A percentile compares a stretch with the other conserved stretches of the same genome.
These are phyloP conservation scores for Ischnura elegans DNA, from an alignment of 2,888 invertebrate genomes.

Conservation along the genomic window DNA sequence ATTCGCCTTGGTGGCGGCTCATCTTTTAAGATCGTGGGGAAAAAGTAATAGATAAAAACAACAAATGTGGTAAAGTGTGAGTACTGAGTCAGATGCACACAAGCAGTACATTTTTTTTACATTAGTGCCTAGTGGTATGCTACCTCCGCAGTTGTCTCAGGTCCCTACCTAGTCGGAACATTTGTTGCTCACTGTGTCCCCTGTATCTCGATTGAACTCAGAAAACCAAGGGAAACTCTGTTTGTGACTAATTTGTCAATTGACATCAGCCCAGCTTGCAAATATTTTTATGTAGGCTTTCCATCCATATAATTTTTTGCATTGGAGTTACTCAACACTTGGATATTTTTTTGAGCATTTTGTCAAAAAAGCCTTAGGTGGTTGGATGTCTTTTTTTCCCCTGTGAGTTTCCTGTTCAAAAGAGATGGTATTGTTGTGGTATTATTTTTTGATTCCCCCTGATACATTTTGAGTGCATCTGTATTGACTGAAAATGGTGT, in stretches of 20 bases:
- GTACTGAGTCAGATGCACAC: slow-evolving; percentile 57
- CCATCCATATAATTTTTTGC: not conserved
- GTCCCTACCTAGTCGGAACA: slow-evolving; percentile 30
- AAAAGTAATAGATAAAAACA: slow-evolving; percentile 47
- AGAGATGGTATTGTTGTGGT: slow-evolving; percentile 18
- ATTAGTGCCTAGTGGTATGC: slow-evolving; percentile 59
- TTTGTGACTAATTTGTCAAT: not conserved
- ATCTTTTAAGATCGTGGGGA: slow-evolving; percentile 69
- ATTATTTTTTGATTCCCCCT: slow-evolving; percentile 10
- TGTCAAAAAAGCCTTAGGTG: no score
- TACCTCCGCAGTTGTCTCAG: slow-evolving; percentile 43
- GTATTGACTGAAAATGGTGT: slow-evolving; percentile 36
- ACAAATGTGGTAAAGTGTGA: slow-evolving; percentile 64
- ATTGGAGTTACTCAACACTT: not conserved
- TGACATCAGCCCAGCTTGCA: not conserved
- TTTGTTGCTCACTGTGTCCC: slow-evolving; percentile 34
- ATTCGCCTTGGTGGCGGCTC: slow-evolving; percentile 68
- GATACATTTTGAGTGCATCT: slow-evolving; percentile 22
- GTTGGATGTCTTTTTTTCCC: not conserved
- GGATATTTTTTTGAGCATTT: not conserved
- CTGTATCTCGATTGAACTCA: slow-evolving; percentile 46
- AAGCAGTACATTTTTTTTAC: slow-evolving; percentile 21
- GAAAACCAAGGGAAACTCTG: slow-evolving; percentile 34
- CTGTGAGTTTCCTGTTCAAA: slow-evolving; percentile 22
- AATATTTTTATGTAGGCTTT: not conserved